phyloP scores from a whole-genome alignment of 1,140 invertebrate genomes.

The Drosophila dunni region DNA sequence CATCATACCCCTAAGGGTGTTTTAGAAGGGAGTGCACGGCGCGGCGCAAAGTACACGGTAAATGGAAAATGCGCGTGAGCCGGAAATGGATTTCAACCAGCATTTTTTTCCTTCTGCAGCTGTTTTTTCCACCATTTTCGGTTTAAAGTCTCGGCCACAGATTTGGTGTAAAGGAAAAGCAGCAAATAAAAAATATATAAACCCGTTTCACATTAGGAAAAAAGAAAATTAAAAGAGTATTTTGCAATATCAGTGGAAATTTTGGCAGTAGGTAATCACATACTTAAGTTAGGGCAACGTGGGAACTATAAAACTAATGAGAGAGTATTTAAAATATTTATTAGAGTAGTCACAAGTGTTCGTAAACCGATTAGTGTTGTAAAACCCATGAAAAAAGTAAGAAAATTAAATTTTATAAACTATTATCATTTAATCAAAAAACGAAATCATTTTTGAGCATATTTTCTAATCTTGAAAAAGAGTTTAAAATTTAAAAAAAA shows the following conservation, averaged over 20 bases:
- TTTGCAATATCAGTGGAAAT: not conserved
- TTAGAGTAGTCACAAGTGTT: too few species aligned
- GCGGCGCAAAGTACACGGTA: slow-evolving; percentile 3
- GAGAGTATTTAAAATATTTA: too few species aligned
- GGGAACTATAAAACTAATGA: too few species aligned
- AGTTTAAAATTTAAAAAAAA: too few species aligned
- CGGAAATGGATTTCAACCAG: slow-evolving; percentile 75
- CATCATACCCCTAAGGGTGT: not conserved
- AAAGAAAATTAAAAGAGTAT: not conserved
- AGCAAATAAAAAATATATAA: not conserved
- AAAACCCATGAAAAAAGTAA: too few species aligned
- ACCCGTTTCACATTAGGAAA: not conserved
- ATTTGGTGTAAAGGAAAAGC: slow-evolving; percentile 47
- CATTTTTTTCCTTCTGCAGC: slow-evolving; percentile 2
- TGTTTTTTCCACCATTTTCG: slow-evolving; percentile 1
- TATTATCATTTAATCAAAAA: too few species aligned
- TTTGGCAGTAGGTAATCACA: too few species aligned
- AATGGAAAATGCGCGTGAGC: slow-evolving; percentile 50
- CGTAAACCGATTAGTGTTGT: too few species aligned
- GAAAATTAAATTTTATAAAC: too few species aligned
- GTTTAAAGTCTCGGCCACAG: slow-evolving; percentile 57
- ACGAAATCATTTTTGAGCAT: too few species aligned
- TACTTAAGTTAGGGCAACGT: too few species aligned
- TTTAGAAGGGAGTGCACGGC: slow-evolving; percentile 1
- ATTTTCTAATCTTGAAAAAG: too few species aligned